Evolutionary conservation across 2,888 invertebrate species (phyloP).

Genomic region (Macrosoma leucophasiata): DNA sequence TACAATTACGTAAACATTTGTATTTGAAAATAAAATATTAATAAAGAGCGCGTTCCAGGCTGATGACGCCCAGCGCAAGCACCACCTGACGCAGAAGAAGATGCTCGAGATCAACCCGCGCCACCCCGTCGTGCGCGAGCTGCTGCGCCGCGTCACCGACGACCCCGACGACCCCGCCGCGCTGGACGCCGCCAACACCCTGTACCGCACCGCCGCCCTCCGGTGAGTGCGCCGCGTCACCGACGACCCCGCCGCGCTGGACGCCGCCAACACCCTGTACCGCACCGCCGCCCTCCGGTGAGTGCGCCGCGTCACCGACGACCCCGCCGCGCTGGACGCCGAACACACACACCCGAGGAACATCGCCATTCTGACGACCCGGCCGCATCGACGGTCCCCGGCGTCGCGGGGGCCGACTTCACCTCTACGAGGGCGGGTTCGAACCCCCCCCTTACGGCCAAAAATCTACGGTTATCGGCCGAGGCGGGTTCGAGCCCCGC

Average conservation of each 20-base stretch:
- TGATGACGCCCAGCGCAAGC: conserved; percentile 92
- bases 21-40: too few relatives aligned
- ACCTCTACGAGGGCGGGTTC: too few relatives aligned
- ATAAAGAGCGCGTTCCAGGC: too few relatives aligned
- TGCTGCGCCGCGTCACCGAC: conserved; percentile 86
- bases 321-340: conserved; percentile 86
- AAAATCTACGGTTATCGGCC: too few relatives aligned
- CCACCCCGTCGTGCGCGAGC: conserved; percentile 94
- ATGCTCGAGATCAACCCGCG: conserved; percentile 97
- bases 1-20: too few relatives aligned
- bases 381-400: too few relatives aligned
- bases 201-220: conserved; percentile 94
- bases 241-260: conserved; percentile 84
- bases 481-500: too few relatives aligned
- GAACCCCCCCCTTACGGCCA: too few relatives aligned
- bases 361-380: too few relatives aligned
- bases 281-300: conserved; percentile 90
- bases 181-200: conserved; percentile 88
- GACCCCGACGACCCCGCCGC: conserved; percentile 87
- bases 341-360: conserved; percentile 90
- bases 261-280: conserved; percentile 92
- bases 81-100: conserved; percentile 96
- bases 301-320: conserved; percentile 85
- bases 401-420: too few relatives aligned
- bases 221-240: conserved; percentile 82